Base-by-base conservation (phyloP, 2,888 invertebrate species). In the Lasioglossum villosulum region DNA sequence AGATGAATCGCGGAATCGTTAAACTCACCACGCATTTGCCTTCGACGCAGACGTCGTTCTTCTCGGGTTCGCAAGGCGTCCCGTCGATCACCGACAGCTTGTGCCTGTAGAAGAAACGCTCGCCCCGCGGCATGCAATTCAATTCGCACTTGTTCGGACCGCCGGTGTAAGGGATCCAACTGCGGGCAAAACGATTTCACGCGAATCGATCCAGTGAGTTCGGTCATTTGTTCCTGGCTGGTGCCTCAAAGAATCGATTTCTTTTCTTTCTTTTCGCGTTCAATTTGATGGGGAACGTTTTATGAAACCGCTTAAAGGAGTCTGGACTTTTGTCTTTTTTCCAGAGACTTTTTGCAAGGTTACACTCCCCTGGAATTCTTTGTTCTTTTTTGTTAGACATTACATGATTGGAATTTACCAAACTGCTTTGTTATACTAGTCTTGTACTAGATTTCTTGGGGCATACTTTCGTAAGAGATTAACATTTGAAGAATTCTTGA, bases 71-170 rank as follows among this genome's bases (percentile, higher is more conserved):
- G 95, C 98, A 98, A 90, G 97, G 96, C 71, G 98, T 98, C 66
- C 98, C 97, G 96, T 99, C 97, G 86, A 97, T 96, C 88, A 99
- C 97, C 94, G 97, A 97, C 86, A 96, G 96, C 91, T 97, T 97
- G 93, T 98, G 98, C 30, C 98, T 96, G 95, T 98, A 98, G 96
- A 99, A 99, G 95, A 99, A 99, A 86, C 98, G 96, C 94, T 98
- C 98, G 0, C 98, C 98, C 85, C 96, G 96, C 0, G 99, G 99
- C 97, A 98, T 98, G 95, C 99, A 99, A 95, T 98, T 99, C 92
- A 99, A 96, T 95, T 99, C 99, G 95, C 99, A 99, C 39, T 98
- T 98, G 95, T 98, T 98, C 23, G 97, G 97, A 5, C 97, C 98
- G 93, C 97, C 98, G 68, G 97, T 97, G 95, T 98, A 98, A 0